Conservation (phyloP, 2,888 invertebrate genomes). For the Anticlea derivata region DNA sequence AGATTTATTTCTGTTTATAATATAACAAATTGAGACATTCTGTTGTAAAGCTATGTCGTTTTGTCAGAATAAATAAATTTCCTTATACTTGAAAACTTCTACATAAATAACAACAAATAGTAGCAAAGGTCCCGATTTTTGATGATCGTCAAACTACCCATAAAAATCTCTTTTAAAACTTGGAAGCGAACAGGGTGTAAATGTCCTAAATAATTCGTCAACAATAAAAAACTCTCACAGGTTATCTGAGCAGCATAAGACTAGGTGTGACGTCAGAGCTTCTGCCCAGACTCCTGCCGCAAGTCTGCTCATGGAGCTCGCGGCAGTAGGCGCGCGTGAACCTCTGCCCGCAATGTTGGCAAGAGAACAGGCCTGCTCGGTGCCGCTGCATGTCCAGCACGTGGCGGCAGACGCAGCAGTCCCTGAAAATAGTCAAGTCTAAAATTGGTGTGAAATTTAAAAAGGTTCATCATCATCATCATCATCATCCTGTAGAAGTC, state of each 20-base stretch:
- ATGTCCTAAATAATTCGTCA: too few species aligned
- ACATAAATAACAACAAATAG: neutral
- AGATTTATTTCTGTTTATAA: conserved; percentile 24
- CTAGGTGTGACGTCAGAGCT: conserved; percentile 48
- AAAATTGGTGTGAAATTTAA: too few species aligned
- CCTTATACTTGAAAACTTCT: neutral
- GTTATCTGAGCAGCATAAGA: conserved; percentile 53
- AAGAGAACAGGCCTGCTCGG: conserved; percentile 49
- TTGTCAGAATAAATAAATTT: neutral
- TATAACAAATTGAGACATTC: conserved; percentile 14
- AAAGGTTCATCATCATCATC: too few species aligned
- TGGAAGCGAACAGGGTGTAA: too few species aligned
- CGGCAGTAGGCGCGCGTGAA: conserved; percentile 73
- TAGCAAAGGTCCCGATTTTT: too few species aligned
- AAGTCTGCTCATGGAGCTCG: conserved; percentile 64
- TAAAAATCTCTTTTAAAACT: neutral
- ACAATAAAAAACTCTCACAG: neutral
- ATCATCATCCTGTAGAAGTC: too few species aligned
- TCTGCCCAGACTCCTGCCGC: conserved; percentile 48
- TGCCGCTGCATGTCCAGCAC: conserved; percentile 44
- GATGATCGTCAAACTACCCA: neutral
- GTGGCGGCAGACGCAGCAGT: conserved; percentile 68
- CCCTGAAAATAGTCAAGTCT: conserved; percentile 43
- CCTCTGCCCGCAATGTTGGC: conserved; percentile 62
- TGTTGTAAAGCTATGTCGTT: neutral